Evolutionary conservation across 53 echinoderm and acorn worm genomes (phyloP), one percentile per base, ranked within the genome.

Genomic region (Patiria pectinifera): DNA sequence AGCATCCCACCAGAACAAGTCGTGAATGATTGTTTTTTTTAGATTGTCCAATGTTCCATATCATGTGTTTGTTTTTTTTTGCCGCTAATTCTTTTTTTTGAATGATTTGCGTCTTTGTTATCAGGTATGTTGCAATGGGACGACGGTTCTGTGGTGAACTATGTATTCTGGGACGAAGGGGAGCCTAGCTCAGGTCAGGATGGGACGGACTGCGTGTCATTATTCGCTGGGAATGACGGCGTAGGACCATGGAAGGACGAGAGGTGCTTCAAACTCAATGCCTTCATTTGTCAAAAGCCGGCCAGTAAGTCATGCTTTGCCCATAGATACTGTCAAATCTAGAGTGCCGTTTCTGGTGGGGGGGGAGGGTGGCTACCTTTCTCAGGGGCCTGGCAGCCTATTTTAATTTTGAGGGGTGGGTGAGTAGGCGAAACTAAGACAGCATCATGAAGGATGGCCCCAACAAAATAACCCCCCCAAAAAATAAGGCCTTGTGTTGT

Each of bases 151-250:
- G 87, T 91, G 58, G 94, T 97, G 2, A 93, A 95, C 82, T 97
- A 93, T 91, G 94, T 95, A 16, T 92, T 92, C 81, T 97, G 97
- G 97, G 94, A 82, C 19, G 59, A 82, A 4, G 95, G 93, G 45
- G 97, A 97, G 85, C 97, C 97, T 14, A 97, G 93, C 70, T 89
- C 90, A 45, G 43, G 35, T 9, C 48, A 4, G 21, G 60, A 63
- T 23, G 95, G 96, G 24, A 91, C 95, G 63, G 95, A 97, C 25
- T 97, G 97, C 91, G 91, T 95, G 3, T 94, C 96, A 82, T 91
- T 96, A 85, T 95, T 85, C 45, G 86, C 94, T 47, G 90, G 69
- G 63, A 49, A 90, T 25, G 59, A 87, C 14, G 82, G 63, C 44
- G 63, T 77, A 4, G 78, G 83, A 76, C 61, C 86, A 44, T 97